These are phyloP conservation scores for Aix galericulata DNA, from an alignment of 2,113 vertebrate genomes.

Conservation along the genomic window DNA sequence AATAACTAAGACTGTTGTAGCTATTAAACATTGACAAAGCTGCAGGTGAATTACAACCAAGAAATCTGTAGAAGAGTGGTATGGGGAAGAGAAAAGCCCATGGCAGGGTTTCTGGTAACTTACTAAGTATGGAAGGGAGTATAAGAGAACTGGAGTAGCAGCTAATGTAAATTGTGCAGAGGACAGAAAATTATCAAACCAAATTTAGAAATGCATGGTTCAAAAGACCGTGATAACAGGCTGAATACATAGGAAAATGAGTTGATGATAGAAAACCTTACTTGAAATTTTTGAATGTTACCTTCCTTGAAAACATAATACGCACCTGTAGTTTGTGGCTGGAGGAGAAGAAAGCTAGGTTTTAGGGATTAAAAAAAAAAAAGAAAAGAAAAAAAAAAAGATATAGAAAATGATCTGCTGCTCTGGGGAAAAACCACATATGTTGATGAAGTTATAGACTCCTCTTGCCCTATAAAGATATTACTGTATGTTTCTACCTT, in stretches of 20 bases:
- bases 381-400: not conserved
- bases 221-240: not conserved
- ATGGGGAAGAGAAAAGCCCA: conserved; percentile 16
- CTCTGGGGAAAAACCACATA: not conserved
- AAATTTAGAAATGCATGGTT: not conserved
- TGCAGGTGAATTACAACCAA: conserved; percentile 49
- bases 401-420: not conserved
- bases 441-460: not conserved
- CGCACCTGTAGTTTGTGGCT: not conserved
- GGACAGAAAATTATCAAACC: not conserved
- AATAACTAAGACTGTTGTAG: not conserved
- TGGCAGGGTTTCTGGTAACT: conserved; percentile 4
- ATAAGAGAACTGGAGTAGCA: not conserved
- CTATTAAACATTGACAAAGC: conserved; percentile 49
- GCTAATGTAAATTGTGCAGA: not conserved
- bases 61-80: not conserved
- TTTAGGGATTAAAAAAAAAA: not conserved
- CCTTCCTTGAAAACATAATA: not conserved
- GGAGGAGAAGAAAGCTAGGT: not conserved
- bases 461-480: not conserved
- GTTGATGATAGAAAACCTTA: not conserved
- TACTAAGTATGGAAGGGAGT: not conserved
- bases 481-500: not conserved
- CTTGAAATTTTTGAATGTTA: not conserved
- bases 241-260: not conserved